Base-by-base conservation (phyloP, 2,113 vertebrate species). In the Rallus limicola region DNA sequence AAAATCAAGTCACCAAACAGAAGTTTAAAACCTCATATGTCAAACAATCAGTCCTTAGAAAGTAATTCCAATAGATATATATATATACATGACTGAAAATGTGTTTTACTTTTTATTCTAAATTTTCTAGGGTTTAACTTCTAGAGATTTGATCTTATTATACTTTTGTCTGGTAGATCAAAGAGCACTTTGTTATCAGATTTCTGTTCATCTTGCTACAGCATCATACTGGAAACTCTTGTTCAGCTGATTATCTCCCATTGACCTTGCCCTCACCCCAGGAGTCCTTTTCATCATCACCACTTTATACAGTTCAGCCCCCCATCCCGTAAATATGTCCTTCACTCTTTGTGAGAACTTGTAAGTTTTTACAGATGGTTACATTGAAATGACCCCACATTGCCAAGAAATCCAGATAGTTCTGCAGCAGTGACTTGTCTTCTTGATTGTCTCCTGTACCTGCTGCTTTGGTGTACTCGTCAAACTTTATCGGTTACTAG, bases 181-280 rank as follows among this genome's bases (percentile, higher is more conserved):
- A 82, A 85, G 55, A 67, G 33, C 1, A 1, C 29, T 56, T 46
- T 58, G 20, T 67, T 78, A 94, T 67, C 71, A 90, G 69, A 91
- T 88, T 95, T 94, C 82, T 88, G 24, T 84, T 82, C 1, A 0
- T 77, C 74, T 89, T 91, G 67, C 38, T 82, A 59, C 14, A 91
- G 58, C 44, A 80, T 69, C 74, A 94, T 82, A 80, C 55, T 93
- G n/a, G 28, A n/a, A 95, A 82, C 82, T 74, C 63, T 65, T 88
- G 67, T 93, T 84, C 78, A 90, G 84, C 25, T 85, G 87, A 95
- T 91, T 91, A 82, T 86, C 70, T 87, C 40, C 38, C 34, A 85
- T 0, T 87, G 82, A 95, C 74, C 84, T 91, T 80, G 68, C 60
- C 52, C 82, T 95, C 42, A 81, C 59, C 75, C 44, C 59, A 91